Base-by-base conservation (phyloP, 2,797 vertebrate species). In the Cichlasoma orientale region DNA sequence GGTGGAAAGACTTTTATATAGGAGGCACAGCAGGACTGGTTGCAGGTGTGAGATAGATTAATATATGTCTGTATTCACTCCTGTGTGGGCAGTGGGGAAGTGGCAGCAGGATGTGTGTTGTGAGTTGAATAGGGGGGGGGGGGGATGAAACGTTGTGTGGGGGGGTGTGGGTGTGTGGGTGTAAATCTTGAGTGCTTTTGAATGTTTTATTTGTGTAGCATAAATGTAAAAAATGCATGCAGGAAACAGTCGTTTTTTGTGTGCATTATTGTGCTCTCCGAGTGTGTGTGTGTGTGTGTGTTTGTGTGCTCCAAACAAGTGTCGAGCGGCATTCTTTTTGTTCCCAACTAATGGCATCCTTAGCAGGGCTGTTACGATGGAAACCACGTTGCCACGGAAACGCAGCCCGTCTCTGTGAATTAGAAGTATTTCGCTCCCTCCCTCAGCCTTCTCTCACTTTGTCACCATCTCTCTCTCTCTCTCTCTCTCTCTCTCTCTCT, bases 371-470 rank as follows among this genome's bases (percentile, higher is more conserved):
- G 93, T 95, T 94, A 92, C 94, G 90, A 94, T 95, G 94, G 94
- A 92, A 95, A 95, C 96, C 95, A 94, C 78, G 97, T 98, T 98
- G 94, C 96, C 95, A 97, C 95, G 96, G 96, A 93, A 96, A 97
- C 96, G 89, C 95, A 94, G 93, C 94, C 94, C 94, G 95, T 96
- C 96, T 96, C 92, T 95, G 94, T 96, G 96, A 97, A 97, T 97
- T 96, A 97, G 95, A 96, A 96, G 95, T 95, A 93, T 95, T 95
- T 96, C 93, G 69, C 89, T 90, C 86, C 74, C 83, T 88, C 92
- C 86, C 87, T 91, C 86, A 69, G 69, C 68, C 90, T 79, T 61
- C 87, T 88, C 82, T 82, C 85, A 66, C 84, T 87, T 54, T 77
- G 31, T 79, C 82, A 61, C 83, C n/a, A 63, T 73, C 75, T 54